Conservation (phyloP, 2,888 invertebrate genomes). For the Lepidochrysops patricia region DNA sequence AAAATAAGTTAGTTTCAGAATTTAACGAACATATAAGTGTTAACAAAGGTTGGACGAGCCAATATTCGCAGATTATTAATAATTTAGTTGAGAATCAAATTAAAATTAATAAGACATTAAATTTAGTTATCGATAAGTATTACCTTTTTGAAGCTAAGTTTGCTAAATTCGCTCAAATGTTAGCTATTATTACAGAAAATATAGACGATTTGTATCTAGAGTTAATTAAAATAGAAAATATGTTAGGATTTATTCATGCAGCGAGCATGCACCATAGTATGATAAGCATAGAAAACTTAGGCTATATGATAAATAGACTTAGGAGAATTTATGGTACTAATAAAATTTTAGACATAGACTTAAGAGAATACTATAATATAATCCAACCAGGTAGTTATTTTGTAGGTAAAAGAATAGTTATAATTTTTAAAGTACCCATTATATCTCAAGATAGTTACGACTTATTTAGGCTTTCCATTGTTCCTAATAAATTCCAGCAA, state of each 20-base stretch:
- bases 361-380: conserved; percentile 1
- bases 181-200: conserved; percentile 21
- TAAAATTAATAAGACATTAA: neutral
- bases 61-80: neutral
- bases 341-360: neutral
- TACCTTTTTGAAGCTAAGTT: neutral
- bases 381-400: conserved; percentile 3
- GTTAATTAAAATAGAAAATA: conserved; percentile 23
- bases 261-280: conserved; percentile 22
- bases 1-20: neutral
- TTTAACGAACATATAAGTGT: neutral
- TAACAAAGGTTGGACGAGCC: neutral
- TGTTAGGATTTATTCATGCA: conserved; percentile 21
- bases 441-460: conserved; percentile 15
- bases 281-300: conserved; percentile 20
- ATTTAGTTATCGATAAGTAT: neutral
- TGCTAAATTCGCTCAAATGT: conserved; percentile 21
- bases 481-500: conserved; percentile 21
- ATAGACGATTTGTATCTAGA: conserved; percentile 19
- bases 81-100: neutral
- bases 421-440: conserved; percentile 2
- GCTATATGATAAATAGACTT: neutral
- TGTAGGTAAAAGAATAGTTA: neutral
- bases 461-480: conserved; percentile 18
- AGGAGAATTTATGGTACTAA: neutral